Base-by-base conservation (phyloP, 2,797 vertebrate species). In the Silurus aristotelis region DNA sequence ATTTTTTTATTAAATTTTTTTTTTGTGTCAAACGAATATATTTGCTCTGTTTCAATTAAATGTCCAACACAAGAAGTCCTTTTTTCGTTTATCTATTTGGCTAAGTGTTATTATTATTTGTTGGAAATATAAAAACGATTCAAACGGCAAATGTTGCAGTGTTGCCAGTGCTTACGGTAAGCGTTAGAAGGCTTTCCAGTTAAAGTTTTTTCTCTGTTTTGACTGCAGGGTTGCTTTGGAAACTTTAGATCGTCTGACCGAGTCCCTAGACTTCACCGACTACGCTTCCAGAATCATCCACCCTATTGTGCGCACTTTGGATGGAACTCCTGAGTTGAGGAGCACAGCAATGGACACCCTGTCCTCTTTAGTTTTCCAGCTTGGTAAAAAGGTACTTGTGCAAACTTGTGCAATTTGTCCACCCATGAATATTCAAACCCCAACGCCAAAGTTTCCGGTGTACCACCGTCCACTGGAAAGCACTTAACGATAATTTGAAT, bases 281-380 rank as follows among this genome's bases (percentile, higher is more conserved):
- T 99, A 99, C 0, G 98, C 98, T 0, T 99, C 98, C 7, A 95
- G 98, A 25, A 99, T 99, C 85, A 99, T 99, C 89, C 98, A 99
- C 88, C 98, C 98, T 0, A 99, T 99, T 0, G 98, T 99, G 1
- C 95, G 98, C 43, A 96, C 98, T 0, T 95, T 99, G 4, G 98
- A 99, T 88, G 96, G 95, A 90, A 98, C 97, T 85, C 97, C 97
- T 1, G 98, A 99, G 89, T 94, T 99, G 56, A 93, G 98, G 83
- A 93, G 94, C 91, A 98, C 97, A 8, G 96, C 97, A 72, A 99
- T 99, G 98, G 98, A 99, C 95, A 99, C 98, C 0, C 92, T 99
- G 89, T 99, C 98, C 85, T 99, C 98, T 0, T 93, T 99, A 5
- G 98, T 99, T 19, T 99, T 99, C 92, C 98, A 99, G 87, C 91